These are phyloP conservation scores for Seriola dumerili DNA, from an alignment of 2,113 vertebrate species.

Conservation along the genomic window DNA sequence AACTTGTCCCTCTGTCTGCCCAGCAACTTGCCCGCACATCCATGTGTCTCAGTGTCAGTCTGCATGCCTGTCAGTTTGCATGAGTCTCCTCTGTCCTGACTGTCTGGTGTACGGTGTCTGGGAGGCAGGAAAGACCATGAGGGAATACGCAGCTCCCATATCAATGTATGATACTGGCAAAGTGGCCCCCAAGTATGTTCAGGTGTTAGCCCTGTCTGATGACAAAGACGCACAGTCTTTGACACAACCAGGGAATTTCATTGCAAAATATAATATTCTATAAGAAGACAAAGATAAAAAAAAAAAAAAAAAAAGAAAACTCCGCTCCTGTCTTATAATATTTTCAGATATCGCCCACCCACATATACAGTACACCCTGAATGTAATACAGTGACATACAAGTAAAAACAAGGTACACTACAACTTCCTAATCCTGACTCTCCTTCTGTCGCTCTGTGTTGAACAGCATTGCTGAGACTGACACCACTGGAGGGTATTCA, in stretches of 20 bases:
- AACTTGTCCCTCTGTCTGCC: constrained; percentile 64
- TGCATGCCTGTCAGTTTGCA: constrained; percentile 72
- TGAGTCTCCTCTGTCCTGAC: constrained; percentile 62
- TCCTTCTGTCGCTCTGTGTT: constrained; percentile 37
- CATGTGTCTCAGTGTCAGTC: constrained; percentile 73
- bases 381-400: constrained; percentile 36
- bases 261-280: constrained; percentile 7
- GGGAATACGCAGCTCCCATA: constrained; percentile 59
- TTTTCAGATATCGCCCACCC: constrained; percentile 29
- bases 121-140: constrained; percentile 53
- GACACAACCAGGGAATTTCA: constrained; percentile 17
- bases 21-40: constrained; percentile 71
- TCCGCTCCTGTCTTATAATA: constrained; percentile 15
- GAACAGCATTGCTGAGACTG: constrained; percentile 58
- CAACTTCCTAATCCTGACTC: constrained; percentile 59
- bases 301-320: background rate
- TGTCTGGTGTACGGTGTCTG: constrained; percentile 61
- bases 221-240: constrained; percentile 28
- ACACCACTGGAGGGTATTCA: constrained; percentile 69
- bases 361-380: constrained; percentile 30
- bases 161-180: constrained; percentile 40
- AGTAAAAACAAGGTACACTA: constrained; percentile 55
- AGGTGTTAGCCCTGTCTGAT: constrained; percentile 30
- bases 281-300: background rate
- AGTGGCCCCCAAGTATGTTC: constrained; percentile 32